Conservation (phyloP, 2,113 vertebrate species). For the Tenrec ecaudatus region DNA sequence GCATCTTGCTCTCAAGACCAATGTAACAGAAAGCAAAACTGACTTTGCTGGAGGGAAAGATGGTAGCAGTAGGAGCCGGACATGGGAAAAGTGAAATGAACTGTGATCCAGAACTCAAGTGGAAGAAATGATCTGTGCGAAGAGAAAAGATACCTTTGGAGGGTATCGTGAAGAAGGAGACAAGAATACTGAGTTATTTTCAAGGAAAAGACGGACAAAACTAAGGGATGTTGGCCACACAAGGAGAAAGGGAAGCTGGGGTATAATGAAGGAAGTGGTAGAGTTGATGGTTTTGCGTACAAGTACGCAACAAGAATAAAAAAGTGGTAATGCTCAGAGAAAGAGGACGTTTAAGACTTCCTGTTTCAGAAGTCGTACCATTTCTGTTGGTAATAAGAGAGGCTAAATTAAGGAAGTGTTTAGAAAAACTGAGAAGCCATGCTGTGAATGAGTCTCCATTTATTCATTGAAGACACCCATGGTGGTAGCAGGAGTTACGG, state of each 20-base stretch:
- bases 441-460: too few species aligned
- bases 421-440: neutral
- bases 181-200: neutral
- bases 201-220: neutral
- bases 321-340: neutral
- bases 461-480: neutral
- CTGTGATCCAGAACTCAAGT: too few species aligned
- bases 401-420: neutral
- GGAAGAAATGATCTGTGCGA: neutral
- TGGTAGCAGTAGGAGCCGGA: neutral
- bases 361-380: neutral
- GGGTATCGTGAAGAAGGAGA: neutral
- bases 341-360: neutral
- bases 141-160: neutral
- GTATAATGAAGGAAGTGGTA: neutral
- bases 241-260: neutral
- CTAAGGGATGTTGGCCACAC: neutral
- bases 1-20: neutral
- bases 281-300: neutral
- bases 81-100: neutral
- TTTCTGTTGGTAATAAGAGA: neutral
- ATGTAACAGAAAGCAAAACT: neutral
- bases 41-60: neutral
- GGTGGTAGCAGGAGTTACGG: neutral
- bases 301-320: neutral